phyloP scores from a whole-genome alignment of 2,113 vertebrate species.

The human (Homo sapiens) region GRCh38 chr4:89073001-89073500 shows the following conservation, averaged over 20 bases:
- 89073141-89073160: not conserved
- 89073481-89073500: not conserved
- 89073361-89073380: not conserved
- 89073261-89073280: not conserved
- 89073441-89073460: not conserved
- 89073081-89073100: fast-evolving
- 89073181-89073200: not conserved
- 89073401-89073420: not conserved
- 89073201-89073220: not conserved
- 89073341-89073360: not conserved
- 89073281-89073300: not conserved
- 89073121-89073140: not conserved
- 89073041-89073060: fast-evolving
- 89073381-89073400: not conserved
- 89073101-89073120: not conserved
- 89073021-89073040: fast-evolving
- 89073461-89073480: conserved; percentile 2
- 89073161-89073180: not conserved
- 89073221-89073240: too few relatives aligned
- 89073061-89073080: fast-evolving
- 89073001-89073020: not conserved
- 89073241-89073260: not conserved
- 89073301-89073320: not conserved
- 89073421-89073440: conserved; percentile 5
- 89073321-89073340: not conserved